Conservation (phyloP, 2,888 invertebrate genomes). For the Cylloceria caligata region DNA sequence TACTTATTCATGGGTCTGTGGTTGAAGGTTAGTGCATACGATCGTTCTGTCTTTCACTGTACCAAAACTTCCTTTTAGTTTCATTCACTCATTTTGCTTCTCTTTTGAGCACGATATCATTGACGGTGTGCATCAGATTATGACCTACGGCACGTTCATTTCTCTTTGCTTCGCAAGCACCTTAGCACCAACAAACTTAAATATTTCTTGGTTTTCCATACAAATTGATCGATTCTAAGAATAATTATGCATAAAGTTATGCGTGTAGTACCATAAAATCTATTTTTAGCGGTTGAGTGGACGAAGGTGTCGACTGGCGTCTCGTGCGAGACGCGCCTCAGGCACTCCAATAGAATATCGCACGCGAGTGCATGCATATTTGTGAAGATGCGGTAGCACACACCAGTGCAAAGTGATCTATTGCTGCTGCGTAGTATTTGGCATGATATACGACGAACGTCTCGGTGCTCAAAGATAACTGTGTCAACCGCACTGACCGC, state of each 20-base stretch:
- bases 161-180: background rate
- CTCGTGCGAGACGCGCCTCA: constrained; percentile 18
- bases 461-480: constrained; percentile 71
- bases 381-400: constrained; percentile 60
- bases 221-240: constrained; percentile 28
- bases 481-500: constrained; percentile 76
- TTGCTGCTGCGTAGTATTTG: constrained; percentile 39
- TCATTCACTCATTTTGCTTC: constrained; percentile 12
- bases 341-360: constrained; percentile 47
- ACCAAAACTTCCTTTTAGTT: background rate
- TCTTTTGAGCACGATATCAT: background rate
- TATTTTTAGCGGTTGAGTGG: constrained; percentile 55
- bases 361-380: constrained; percentile 49
- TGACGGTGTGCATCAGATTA: background rate
- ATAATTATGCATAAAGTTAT: constrained; percentile 25
- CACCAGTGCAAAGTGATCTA: constrained; percentile 61
- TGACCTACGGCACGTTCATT: background rate
- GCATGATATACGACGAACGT: constrained; percentile 34
- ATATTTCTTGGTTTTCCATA: background rate
- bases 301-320: constrained; percentile 11
- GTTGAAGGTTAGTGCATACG: constrained; percentile 44
- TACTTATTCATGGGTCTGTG: constrained; percentile 37
- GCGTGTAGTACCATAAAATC: constrained; percentile 32
- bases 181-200: background rate
- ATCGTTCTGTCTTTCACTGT: constrained; percentile 17